phyloP scores from a whole-genome alignment of 2,797 vertebrate species.

The Hydrolagus colliei region DNA sequence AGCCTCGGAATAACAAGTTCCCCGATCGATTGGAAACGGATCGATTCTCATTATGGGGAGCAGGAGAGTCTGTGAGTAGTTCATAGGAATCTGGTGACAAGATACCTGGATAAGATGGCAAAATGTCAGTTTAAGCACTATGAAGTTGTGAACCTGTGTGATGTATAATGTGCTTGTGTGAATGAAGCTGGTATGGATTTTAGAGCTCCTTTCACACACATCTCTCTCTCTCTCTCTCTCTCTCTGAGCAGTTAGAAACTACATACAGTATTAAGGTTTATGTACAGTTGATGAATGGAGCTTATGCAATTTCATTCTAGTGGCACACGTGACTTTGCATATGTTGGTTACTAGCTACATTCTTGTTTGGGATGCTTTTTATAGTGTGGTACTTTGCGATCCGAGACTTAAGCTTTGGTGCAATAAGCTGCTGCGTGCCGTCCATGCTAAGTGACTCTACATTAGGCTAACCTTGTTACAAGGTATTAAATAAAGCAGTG shows the following conservation, averaged over 20 bases:
- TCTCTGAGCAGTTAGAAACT: too few relatives aligned
- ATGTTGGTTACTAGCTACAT: not conserved
- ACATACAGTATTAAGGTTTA: not conserved
- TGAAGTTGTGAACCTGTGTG: not conserved
- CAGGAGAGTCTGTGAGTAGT: too few relatives aligned
- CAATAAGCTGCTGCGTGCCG: not conserved
- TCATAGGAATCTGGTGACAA: not conserved
- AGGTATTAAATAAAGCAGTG: too few relatives aligned
- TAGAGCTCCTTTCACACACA: too few relatives aligned
- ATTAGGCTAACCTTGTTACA: not conserved
- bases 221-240: too few relatives aligned
- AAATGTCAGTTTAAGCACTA: not conserved
- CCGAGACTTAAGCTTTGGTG: not conserved
- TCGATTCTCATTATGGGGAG: not conserved
- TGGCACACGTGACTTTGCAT: too few relatives aligned
- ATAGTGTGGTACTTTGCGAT: not conserved
- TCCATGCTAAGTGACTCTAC: not conserved
- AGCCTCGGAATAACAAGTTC: not conserved
- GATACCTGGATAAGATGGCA: not conserved
- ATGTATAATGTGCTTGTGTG: not conserved
- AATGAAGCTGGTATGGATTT: not conserved
- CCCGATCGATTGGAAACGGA: not conserved
- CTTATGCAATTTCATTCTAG: too few relatives aligned
- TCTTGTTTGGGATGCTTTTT: not conserved
- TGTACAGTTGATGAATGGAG: not conserved